Base-by-base conservation (phyloP, 2,888 invertebrate species). In the Luffia ferchaultella region DNA sequence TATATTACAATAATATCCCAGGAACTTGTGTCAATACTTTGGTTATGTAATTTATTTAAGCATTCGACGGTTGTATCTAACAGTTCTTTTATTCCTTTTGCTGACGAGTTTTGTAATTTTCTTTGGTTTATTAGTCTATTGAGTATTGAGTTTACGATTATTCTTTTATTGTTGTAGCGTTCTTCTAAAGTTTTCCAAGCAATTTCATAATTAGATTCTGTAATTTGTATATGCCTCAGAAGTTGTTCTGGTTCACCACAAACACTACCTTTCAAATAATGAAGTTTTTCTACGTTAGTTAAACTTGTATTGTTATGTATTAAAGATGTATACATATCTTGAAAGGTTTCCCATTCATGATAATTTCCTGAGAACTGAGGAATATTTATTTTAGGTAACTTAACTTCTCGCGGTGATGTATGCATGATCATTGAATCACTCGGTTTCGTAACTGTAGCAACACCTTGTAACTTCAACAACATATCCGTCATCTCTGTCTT, bases 1-100 rank as follows among this genome's bases (percentile, higher is more conserved):
- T 50, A 50, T 41, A 50, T 50, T 17, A 50, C 17, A 20, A 50
- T 16, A 19, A 46, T 45, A 30, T 50, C 50, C 50, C 50, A 50
- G 7, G 42, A 42, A 9, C 42, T 18, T 20, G 46, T 20, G 30
- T 50, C 18, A 12, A 46, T 46, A 9, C 42, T 20, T 46, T 50
- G 46, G 43, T 46, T 50, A 42, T 42, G 20, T 20, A 50, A 50
- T 42, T 46, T 50, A 43, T 50, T 50, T 15, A 50, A 46, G 45
- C 50, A 50, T 42, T 50, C 50, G 16, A 44, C 46, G n/a, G 46
- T 50, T 16, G 46, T 50, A n/a, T 50, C 46, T 15, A 50, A 17
- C 18, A 50, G 45, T 2, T 50, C 45, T 18, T 47, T 19, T 12
- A 50, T 47, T 30, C 42, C 20, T 43, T 50, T 50, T 20, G 47